These are phyloP conservation scores for Lasioglossum oenotherae DNA, from an alignment of 2,888 invertebrate genomes.

Conservation along the genomic window DNA sequence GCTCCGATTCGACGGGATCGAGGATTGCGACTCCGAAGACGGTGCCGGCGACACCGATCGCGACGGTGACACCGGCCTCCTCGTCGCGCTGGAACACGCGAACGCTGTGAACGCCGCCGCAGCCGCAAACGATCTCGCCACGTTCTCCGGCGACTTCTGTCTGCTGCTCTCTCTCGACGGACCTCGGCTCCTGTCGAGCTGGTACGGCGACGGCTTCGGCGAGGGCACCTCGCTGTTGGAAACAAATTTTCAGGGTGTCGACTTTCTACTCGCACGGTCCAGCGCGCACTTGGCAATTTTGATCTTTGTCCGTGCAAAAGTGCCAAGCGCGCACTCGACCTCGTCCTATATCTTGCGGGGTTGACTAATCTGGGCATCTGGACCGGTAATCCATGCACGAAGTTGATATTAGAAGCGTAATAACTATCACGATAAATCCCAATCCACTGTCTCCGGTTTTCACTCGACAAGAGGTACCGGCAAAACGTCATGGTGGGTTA, in stretches of 20 bases:
- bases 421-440: too few relatives aligned
- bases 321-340: neutral
- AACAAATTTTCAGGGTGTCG: neutral
- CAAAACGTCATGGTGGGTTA: neutral
- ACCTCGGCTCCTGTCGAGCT: conserved; percentile 30
- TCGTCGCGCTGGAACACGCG: conserved; percentile 20
- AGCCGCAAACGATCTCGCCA: conserved; percentile 44
- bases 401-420: neutral
- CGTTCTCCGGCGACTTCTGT: conserved; percentile 37
- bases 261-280: too few relatives aligned
- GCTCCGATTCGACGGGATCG: conserved; percentile 39
- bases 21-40: conserved; percentile 54
- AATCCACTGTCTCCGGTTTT: neutral
- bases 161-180: conserved; percentile 17
- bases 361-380: neutral
- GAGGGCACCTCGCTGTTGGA: conserved; percentile 40
- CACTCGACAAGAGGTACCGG: neutral
- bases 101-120: conserved; percentile 62
- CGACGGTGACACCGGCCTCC: conserved; percentile 55
- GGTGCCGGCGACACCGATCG: conserved; percentile 59
- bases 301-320: neutral
- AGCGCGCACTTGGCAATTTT: neutral
- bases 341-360: too few relatives aligned
- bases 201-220: conserved; percentile 55
- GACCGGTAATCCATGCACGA: neutral